These are phyloP conservation scores for Mobula birostris DNA, from an alignment of 2,113 vertebrate genomes.

Conservation along the genomic window DNA sequence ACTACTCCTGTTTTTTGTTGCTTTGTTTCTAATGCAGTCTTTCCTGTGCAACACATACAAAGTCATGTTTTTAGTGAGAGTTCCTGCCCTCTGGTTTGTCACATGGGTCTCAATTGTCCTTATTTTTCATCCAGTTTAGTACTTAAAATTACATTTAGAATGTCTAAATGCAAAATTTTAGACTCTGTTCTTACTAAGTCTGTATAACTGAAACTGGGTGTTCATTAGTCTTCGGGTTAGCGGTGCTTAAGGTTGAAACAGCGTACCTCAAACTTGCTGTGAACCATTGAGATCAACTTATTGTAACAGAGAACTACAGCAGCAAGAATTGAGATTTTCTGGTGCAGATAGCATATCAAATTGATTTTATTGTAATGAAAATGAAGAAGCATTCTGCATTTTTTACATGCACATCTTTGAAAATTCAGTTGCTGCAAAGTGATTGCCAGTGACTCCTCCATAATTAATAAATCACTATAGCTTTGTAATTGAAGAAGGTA, in stretches of 20 bases:
- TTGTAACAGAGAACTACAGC: conserved; percentile 14
- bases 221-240: not conserved
- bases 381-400: not conserved
- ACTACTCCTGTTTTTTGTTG: not conserved
- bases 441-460: not conserved
- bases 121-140: not conserved
- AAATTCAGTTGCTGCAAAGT: not conserved
- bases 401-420: not conserved
- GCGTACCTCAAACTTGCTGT: not conserved
- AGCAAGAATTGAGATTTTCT: conserved; percentile 7
- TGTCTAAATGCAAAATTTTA: not conserved
- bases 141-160: not conserved
- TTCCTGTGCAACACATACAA: not conserved
- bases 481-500: not conserved
- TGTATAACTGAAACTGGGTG: not conserved
- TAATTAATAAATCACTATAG: conserved; percentile 3
- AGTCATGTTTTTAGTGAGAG: not conserved
- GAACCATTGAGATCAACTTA: not conserved
- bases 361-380: conserved; percentile 2
- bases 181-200: not conserved
- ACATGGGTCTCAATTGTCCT: not conserved
- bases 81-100: not conserved
- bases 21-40: not conserved
- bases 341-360: not conserved
- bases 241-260: no score